Evolutionary conservation across 2,797 vertebrate species (phyloP).

Genomic region (Petrocephalus schoutedeni): DNA sequence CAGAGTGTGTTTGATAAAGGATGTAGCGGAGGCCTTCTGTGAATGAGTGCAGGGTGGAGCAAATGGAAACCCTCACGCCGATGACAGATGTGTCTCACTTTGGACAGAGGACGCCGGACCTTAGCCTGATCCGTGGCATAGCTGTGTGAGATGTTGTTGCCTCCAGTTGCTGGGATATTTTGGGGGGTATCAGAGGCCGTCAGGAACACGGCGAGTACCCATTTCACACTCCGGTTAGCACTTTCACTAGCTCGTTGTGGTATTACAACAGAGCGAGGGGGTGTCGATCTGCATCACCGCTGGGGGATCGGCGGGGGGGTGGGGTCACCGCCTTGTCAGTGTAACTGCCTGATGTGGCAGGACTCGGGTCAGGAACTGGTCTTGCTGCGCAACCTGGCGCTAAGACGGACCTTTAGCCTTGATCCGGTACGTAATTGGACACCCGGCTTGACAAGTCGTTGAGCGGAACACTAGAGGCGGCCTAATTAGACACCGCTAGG

Average conservation of each 20-base stretch:
- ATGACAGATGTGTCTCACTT: background rate
- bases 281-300: background rate
- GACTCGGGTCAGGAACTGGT: constrained; percentile 29
- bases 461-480: constrained; percentile 66
- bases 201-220: background rate
- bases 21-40: background rate
- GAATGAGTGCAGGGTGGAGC: background rate
- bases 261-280: background rate
- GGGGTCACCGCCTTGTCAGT: background rate
- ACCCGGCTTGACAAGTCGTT: constrained; percentile 61
- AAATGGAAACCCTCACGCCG: background rate
- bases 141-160: background rate
- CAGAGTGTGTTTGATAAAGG: background rate
- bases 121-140: background rate
- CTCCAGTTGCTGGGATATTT: background rate
- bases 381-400: constrained; percentile 53
- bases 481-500: constrained; percentile 65
- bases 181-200: background rate
- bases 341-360: background rate
- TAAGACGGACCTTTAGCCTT: constrained; percentile 65
- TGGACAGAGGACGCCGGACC: background rate
- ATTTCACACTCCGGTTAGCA: background rate
- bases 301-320: too few species aligned
- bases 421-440: constrained; percentile 69
- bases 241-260: background rate